These are phyloP conservation scores for Caranx ignobilis DNA, from an alignment of 2,113 vertebrate genomes.

Conservation along the genomic window DNA sequence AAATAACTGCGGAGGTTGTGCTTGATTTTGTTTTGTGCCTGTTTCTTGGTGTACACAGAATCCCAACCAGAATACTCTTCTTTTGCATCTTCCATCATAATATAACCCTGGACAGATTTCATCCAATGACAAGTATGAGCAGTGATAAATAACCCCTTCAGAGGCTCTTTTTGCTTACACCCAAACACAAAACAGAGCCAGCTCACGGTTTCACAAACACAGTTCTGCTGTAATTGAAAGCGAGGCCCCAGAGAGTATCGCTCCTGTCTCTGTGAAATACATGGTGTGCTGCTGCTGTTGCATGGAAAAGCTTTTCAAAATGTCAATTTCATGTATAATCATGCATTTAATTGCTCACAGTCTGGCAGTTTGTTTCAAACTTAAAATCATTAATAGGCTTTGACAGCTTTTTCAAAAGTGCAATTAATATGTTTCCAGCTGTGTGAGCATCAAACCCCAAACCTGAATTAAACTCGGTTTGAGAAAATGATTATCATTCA, in stretches of 20 bases:
- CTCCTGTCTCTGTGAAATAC: slow-evolving; percentile 23
- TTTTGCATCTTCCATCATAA: slow-evolving; percentile 7
- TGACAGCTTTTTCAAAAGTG: slow-evolving; percentile 51
- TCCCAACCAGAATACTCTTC: not conserved
- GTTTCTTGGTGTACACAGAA: not conserved
- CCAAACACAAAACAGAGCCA: slow-evolving; percentile 39
- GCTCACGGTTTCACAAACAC: slow-evolving; percentile 26
- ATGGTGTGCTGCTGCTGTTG: slow-evolving; percentile 40
- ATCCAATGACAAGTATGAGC: slow-evolving; percentile 14
- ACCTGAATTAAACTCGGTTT: slow-evolving; percentile 14
- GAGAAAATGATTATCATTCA: not conserved
- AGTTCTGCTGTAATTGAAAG: slow-evolving; percentile 53
- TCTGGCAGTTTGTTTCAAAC: slow-evolving; percentile 33
- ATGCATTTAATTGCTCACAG: slow-evolving; percentile 56
- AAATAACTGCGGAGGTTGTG: not conserved
- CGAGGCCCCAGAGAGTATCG: slow-evolving; percentile 34
- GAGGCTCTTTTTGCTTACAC: slow-evolving; percentile 2
- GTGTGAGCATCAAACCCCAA: slow-evolving; percentile 13
- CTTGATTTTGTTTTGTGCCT: not conserved
- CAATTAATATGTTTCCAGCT: slow-evolving; percentile 48
- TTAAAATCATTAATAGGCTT: slow-evolving; percentile 36
- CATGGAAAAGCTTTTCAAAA: slow-evolving; percentile 60
- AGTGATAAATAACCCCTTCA: slow-evolving; percentile 44
- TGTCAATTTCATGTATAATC: slow-evolving; percentile 61
- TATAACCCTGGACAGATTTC: slow-evolving; percentile 3